These are phyloP conservation scores for Zapornia atra DNA, from an alignment of 2,113 vertebrate genomes.

Conservation along the genomic window DNA sequence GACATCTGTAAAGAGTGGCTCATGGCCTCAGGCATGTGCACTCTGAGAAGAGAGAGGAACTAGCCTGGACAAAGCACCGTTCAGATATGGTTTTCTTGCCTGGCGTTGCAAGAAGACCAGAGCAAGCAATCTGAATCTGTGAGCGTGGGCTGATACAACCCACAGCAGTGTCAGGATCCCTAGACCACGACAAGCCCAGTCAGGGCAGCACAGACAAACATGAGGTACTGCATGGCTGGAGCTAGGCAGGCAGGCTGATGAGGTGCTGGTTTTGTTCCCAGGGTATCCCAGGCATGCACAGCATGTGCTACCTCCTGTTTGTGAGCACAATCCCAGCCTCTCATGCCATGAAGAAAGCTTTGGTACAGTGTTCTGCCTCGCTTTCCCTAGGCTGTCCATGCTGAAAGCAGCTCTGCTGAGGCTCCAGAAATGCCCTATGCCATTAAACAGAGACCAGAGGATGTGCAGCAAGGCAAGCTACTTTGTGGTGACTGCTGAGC, in stretches of 20 bases:
- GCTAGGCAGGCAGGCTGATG: background rate
- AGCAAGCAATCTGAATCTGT: background rate
- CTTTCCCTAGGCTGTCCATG: background rate
- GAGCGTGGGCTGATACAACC: background rate
- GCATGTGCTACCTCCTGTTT: background rate
- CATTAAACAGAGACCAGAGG: background rate
- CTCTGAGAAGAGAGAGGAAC: background rate
- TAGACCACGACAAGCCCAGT: background rate
- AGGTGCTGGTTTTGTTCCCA: background rate
- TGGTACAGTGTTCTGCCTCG: background rate
- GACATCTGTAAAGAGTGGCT: background rate
- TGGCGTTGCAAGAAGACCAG: background rate
- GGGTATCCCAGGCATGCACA: background rate
- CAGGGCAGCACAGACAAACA: background rate
- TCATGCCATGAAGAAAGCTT: background rate
- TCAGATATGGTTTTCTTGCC: background rate
- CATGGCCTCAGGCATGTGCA: background rate
- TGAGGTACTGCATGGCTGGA: background rate
- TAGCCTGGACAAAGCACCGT: background rate
- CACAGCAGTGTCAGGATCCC: background rate
- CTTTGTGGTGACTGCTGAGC: background rate
- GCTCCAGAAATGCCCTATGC: background rate
- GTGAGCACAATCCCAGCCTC: background rate
- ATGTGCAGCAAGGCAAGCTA: background rate
- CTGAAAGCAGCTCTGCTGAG: background rate